Evolutionary conservation across 2,888 invertebrate genomes (phyloP).

Genomic region (Drosophila stalkeri): DNA sequence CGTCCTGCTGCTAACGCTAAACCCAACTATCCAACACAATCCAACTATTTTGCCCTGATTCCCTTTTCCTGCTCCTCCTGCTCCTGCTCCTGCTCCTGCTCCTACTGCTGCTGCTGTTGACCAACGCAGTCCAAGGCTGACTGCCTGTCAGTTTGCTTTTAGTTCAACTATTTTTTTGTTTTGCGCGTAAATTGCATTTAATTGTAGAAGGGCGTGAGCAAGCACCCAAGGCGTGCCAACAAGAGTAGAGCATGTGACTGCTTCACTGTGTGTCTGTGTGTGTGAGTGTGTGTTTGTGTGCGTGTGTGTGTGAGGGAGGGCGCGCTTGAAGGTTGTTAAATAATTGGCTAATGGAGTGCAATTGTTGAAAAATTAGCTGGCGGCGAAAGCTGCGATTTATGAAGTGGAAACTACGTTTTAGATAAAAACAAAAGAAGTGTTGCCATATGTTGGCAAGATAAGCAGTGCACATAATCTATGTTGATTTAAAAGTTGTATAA

Average conservation of each 20-base stretch:
- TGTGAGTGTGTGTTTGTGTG: constrained; percentile 1
- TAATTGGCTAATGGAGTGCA: constrained; percentile 59
- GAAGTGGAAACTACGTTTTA: constrained; percentile 40
- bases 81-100: no score
- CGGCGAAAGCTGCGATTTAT: constrained; percentile 42
- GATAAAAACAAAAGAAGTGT: constrained; percentile 11
- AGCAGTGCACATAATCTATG: neutral
- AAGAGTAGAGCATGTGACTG: neutral
- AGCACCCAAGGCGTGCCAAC: constrained; percentile 2
- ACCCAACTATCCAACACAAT: constrained; percentile 17
- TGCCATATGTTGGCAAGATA: constrained; percentile 8
- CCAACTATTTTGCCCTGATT: constrained; percentile 19
- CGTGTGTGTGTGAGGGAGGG: constrained; percentile 2
- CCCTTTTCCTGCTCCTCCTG: neutral
- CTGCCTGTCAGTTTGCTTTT: constrained; percentile 49
- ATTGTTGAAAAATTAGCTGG: constrained; percentile 49
- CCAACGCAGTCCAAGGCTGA: constrained; percentile 35
- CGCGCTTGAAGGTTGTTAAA: constrained; percentile 40
- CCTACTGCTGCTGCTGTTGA: neutral
- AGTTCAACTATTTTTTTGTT: constrained; percentile 37
- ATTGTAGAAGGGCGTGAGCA: constrained; percentile 51
- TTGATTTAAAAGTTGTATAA: no score
- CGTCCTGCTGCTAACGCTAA: constrained; percentile 35
- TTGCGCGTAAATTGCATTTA: constrained; percentile 65
- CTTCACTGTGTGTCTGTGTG: neutral